Conservation (phyloP, 2,797 vertebrate genomes). For the Glossophaga mutica region DNA sequence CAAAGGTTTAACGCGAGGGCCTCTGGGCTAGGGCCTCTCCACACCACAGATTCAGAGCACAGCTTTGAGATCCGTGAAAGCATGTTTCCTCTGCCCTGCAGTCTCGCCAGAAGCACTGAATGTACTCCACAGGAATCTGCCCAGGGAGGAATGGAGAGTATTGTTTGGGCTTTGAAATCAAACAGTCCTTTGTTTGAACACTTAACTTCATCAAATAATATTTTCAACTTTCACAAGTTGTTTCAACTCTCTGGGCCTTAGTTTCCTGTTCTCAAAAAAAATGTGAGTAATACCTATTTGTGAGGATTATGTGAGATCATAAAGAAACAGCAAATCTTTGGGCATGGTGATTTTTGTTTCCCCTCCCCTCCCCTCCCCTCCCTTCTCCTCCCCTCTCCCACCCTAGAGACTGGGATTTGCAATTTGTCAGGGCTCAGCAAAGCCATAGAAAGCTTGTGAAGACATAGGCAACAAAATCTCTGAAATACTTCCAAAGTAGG, state of each 20-base stretch:
- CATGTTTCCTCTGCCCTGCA: rapidly evolving
- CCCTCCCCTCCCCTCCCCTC: no score
- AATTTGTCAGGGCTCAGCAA: background rate
- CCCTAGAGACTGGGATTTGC: background rate
- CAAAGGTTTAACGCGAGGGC: background rate
- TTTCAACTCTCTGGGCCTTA: background rate
- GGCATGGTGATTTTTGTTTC: background rate
- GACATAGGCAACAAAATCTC: background rate
- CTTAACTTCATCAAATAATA: background rate
- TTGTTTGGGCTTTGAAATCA: background rate
- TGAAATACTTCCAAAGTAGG: background rate
- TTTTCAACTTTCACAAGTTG: background rate
- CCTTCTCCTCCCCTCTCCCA: no score
- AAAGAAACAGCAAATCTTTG: background rate
- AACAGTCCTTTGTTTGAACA: background rate
- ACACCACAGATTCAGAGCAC: background rate
- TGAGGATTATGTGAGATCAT: background rate
- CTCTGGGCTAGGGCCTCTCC: background rate
- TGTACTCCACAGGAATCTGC: background rate
- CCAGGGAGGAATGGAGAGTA: background rate
- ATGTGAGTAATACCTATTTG: background rate
- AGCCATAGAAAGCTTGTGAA: background rate
- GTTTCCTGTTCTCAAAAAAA: background rate
- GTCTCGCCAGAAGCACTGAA: background rate
- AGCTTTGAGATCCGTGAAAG: background rate